Conservation (phyloP, 2,113 vertebrate genomes). For the Ptyas mucosa region DNA sequence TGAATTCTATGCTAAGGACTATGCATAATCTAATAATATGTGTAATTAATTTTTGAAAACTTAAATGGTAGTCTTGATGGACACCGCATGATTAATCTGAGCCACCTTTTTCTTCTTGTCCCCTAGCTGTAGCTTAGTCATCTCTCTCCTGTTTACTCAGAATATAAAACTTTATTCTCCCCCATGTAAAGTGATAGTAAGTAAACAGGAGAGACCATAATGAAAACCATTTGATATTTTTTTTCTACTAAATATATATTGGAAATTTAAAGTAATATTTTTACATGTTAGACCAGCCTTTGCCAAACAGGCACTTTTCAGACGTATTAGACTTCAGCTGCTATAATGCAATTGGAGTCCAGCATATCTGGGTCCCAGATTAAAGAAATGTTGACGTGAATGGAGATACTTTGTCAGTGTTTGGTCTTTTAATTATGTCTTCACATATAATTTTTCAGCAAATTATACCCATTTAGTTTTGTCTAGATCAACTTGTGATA, state of each 20-base stretch:
- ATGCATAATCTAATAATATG: neutral
- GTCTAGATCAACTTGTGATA: conserved; percentile 5
- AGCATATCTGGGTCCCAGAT: neutral
- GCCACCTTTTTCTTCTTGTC: neutral
- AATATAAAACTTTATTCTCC: neutral
- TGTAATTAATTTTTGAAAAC: neutral
- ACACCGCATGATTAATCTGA: neutral
- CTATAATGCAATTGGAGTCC: neutral
- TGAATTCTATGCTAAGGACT: neutral
- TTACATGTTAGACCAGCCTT: conserved; percentile 13
- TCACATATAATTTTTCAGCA: conserved; percentile 26
- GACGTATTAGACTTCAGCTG: neutral
- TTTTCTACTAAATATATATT: neutral
- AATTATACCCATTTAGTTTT: conserved; percentile 34
- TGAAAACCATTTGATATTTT: neutral
- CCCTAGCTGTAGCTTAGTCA: neutral
- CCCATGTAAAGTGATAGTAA: neutral
- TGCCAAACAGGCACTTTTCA: neutral
- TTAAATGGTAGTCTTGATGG: neutral
- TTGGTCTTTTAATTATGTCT: conserved; percentile 22
- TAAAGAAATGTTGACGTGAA: neutral
- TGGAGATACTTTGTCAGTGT: conserved; percentile 11
- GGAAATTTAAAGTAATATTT: neutral
- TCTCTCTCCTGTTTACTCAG: neutral
- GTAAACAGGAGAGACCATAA: neutral